phyloP scores from a whole-genome alignment of 2,113 vertebrate species.

The Thamnaconus septentrionalis region DNA sequence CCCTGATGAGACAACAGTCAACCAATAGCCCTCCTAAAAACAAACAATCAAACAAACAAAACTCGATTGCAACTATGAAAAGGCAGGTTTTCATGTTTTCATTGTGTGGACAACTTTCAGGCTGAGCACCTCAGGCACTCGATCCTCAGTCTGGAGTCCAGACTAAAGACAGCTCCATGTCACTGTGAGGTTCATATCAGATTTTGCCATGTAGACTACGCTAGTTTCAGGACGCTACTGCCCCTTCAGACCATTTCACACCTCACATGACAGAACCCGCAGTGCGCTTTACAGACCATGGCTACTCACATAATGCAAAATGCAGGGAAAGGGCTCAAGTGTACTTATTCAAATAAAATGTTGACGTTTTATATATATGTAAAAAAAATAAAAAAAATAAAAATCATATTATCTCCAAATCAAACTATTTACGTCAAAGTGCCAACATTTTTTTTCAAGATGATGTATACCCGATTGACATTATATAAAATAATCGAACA shows the following conservation, averaged over 20 bases:
- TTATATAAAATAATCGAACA: not conserved
- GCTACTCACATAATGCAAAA: conserved; percentile 14
- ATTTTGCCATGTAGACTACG: too few species aligned
- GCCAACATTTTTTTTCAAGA: not conserved
- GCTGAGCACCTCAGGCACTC: too few species aligned
- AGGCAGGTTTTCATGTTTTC: too few species aligned
- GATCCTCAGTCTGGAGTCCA: conserved; percentile 1
- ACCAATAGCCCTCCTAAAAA: conserved; percentile 55
- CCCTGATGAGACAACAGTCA: conserved; percentile 45
- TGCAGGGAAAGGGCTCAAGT: conserved; percentile 34
- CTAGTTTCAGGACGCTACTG: not conserved
- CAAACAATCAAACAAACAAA: conserved; percentile 6
- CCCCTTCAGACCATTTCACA: conserved; percentile 8
- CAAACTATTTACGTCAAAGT: not conserved
- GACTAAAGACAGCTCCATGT: conserved; percentile 11
- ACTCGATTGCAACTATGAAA: conserved; percentile 38
- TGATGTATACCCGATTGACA: not conserved
- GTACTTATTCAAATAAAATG: not conserved
- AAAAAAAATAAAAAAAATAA: not conserved
- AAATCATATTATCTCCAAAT: not conserved
- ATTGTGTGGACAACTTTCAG: too few species aligned
- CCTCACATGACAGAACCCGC: conserved; percentile 17
- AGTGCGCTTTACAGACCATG: conserved; percentile 27
- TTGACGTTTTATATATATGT: not conserved
- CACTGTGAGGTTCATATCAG: conserved; percentile 16